Evolutionary conservation across 2,888 invertebrate species (phyloP), one percentile per base, ranked within the genome.

Genomic region (Nymphalis polychloros): DNA sequence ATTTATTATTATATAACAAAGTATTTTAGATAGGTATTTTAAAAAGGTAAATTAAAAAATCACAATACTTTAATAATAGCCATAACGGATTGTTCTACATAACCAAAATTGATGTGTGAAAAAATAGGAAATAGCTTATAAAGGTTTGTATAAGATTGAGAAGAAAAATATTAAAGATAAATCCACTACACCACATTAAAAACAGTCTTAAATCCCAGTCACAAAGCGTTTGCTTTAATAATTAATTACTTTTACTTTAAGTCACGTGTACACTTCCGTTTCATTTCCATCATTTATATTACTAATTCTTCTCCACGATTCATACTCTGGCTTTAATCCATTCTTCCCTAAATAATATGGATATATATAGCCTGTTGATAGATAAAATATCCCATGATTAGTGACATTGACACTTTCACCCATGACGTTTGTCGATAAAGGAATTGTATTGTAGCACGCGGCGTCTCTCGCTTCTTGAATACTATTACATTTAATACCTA

Each of bases 381-480:
- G 67, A 64, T 89, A 92, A 77, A 84, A 92, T 55, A 92, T 80
- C 0, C 92, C 92, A 7, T 78, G 79, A 23, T 80, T 84, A 20
- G 70, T 79, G 13, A 70, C 82, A 72, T 91, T 83, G 5, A 85
- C 79, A 5, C 75, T 75, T 1, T 82, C 60, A 0, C 90, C 92
- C 81, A 92, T 82, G 0, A 83, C 64, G 71, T 88, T 86, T 0
- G 85, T 85, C 8, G 85, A 81, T 50, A 83, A 49, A 48, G 87
- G 87, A 3, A 69, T 62, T 67, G 82, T 83, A 1, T 76, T 75
- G 48, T 86, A 92, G 61, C 92, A 92, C 0, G 77, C 72, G 0
- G 82, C 79, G 49, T 90, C 88, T 59, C 92, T 83, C 0, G 91
- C 91, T 64, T 90, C 84, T 72, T 92, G 92, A 2, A 92, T 81